Conservation (phyloP, 2,113 vertebrate species). For the Chrysochloris asiatica region DNA sequence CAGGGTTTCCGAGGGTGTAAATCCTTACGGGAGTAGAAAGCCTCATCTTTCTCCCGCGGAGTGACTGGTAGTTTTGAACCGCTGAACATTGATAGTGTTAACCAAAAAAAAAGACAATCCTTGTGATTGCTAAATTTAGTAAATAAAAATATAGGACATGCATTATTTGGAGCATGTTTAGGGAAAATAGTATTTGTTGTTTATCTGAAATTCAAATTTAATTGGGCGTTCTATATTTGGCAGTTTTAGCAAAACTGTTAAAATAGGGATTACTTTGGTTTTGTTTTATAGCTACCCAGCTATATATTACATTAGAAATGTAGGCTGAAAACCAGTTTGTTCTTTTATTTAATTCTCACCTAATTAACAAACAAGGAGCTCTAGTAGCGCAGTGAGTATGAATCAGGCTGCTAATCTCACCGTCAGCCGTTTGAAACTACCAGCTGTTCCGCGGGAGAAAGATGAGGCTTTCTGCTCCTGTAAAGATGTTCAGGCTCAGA, state of each 20-base stretch:
- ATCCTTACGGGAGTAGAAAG: too few species aligned
- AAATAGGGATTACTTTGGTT: conserved; percentile 24
- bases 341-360: conserved; percentile 11
- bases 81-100: too few species aligned
- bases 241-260: not conserved
- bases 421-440: too few species aligned
- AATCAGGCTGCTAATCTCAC: too few species aligned
- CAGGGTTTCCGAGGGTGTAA: too few species aligned
- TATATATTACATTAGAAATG: conserved; percentile 7
- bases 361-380: conserved; percentile 41
- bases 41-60: too few species aligned
- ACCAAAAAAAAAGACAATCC: not conserved
- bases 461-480: too few species aligned
- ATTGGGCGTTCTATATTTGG: not conserved
- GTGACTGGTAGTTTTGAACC: too few species aligned
- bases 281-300: not conserved
- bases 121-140: not conserved
- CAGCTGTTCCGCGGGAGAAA: too few species aligned
- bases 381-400: too few species aligned
- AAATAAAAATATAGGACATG: not conserved
- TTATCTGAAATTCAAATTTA: conserved; percentile 48
- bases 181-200: too few species aligned
- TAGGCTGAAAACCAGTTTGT: not conserved
- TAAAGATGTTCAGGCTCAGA: too few species aligned
- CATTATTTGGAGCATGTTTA: not conserved